Evolutionary conservation across 2,888 invertebrate species (phyloP), one percentile per base, ranked within the genome.

Genomic region (Adelognathus sp.): DNA sequence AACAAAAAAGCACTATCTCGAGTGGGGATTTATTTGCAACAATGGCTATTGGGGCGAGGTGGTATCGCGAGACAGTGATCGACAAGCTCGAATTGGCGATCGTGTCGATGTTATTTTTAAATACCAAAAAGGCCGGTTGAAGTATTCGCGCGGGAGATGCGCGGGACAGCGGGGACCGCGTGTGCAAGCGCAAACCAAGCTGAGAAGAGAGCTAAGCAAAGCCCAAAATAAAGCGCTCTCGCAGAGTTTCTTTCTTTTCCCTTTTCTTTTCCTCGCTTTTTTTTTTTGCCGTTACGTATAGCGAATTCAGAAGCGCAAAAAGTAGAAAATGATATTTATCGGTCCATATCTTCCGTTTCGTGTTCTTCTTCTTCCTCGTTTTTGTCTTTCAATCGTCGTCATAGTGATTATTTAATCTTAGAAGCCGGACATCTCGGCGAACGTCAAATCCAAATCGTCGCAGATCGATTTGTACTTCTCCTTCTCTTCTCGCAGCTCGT

Each of bases 381-480:
- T 72, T n/a, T 61, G 14, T 71, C 44, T 56, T 16, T 58, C 66
- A 56, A 21, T 18, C 24, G 14, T 46, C 18, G 41, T 66, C 24
- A 16, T 54, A 31, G 36, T 27, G 31, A 36, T 33, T 27, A 39
- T 29, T 73, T 16, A 7, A 31, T 50, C 50, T 82, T 94, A 95
- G 91, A 94, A 95, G 91, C 94, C 95, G 88, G 95, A 95, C 92
- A 95, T 93, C 91, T 95, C 95, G 90, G 95, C 94, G 93, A 95
- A 95, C 85, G 96, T 96, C 88, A 93, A 92, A 92, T 96, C 96
- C 92, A 96, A 92, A 90, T 96, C 96, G 92, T 96, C 95, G 92
- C 95, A 95, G 92, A 96, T 95, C 86, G 94, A 93, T 93, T 95
- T 96, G 94, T 95, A 96, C 91, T 95, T 95, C 92, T 96, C 95